Conservation (phyloP, 2,888 invertebrate genomes). For the Lycaena phlaeas region DNA sequence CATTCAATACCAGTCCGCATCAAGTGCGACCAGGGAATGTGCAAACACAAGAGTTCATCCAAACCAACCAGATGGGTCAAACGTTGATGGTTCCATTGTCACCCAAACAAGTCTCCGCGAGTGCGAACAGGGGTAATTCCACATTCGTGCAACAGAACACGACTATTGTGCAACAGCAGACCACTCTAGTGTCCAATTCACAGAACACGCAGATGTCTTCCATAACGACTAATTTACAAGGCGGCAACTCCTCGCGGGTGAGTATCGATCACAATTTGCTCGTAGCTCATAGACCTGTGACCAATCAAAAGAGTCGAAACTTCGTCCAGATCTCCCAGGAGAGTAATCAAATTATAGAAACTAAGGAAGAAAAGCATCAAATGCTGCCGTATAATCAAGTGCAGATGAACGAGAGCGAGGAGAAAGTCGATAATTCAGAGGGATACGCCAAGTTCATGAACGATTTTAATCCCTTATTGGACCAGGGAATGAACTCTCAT, state of each 20-base stretch:
- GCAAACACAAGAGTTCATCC: conserved; percentile 80
- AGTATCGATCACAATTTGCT: conserved; percentile 75
- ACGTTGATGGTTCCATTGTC: conserved; percentile 81
- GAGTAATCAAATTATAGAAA: conserved; percentile 17
- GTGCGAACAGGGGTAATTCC: conserved; percentile 74
- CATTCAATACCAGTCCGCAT: conserved; percentile 71
- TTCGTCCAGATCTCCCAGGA: conserved; percentile 30
- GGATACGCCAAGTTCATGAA: conserved; percentile 35
- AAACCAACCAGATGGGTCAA: conserved; percentile 79
- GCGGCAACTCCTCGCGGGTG: conserved; percentile 52
- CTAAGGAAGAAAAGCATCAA: conserved; percentile 25
- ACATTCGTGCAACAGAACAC: conserved; percentile 90
- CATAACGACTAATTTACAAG: conserved; percentile 33
- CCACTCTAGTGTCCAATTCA: conserved; percentile 82
- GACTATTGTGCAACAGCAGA: conserved; percentile 87
- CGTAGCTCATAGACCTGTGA: conserved; percentile 43
- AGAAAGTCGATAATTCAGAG: conserved; percentile 24
- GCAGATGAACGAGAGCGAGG: conserved; percentile 22
- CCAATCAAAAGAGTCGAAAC: conserved; percentile 31
- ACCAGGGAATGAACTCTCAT: conserved; percentile 22
- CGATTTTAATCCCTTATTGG: conserved; percentile 26
- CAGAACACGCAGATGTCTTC: conserved; percentile 52
- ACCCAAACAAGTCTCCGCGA: conserved; percentile 71
- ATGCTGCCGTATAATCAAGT: conserved; percentile 15
- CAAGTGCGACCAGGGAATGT: conserved; percentile 64